phyloP scores from a whole-genome alignment of 2,113 vertebrate species.

The Rhizomys pruinosus region DNA sequence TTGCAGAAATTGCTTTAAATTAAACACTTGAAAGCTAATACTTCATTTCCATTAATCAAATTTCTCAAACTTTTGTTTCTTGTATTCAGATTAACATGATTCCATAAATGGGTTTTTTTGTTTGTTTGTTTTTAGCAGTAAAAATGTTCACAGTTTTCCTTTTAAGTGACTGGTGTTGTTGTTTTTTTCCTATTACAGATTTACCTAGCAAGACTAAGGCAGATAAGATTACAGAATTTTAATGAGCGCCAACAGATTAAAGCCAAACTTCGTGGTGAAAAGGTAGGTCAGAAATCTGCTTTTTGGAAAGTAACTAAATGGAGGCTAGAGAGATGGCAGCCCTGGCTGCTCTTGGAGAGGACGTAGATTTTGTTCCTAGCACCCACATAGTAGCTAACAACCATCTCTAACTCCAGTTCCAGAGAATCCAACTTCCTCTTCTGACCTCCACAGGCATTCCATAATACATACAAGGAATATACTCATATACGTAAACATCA shows the following conservation, averaged over 20 bases:
- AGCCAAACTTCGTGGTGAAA: slow-evolving; percentile 96
- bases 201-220: slow-evolving; percentile 94
- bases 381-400: too few species aligned
- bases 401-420: too few species aligned
- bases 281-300: slow-evolving; percentile 86
- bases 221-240: slow-evolving; percentile 98
- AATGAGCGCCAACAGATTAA: slow-evolving; percentile 98
- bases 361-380: too few species aligned
- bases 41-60: slow-evolving; percentile 74
- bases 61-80: slow-evolving; percentile 75
- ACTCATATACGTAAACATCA: too few species aligned
- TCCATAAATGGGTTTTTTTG: slow-evolving; percentile 44
- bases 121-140: slow-evolving; percentile 7
- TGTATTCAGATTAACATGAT: slow-evolving; percentile 75
- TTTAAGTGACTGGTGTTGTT: slow-evolving; percentile 34
- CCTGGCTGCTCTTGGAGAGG: too few species aligned
- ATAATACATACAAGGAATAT: too few species aligned
- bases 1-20: slow-evolving; percentile 75
- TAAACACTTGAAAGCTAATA: slow-evolving; percentile 70
- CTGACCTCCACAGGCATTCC: too few species aligned
- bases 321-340: too few species aligned
- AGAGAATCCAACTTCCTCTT: too few species aligned
- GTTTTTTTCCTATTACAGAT: slow-evolving; percentile 87
- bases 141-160: slow-evolving; percentile 46
- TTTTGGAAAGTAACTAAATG: too few species aligned